Evolutionary conservation across 2,113 vertebrate genomes (phyloP), one percentile per base, ranked within the genome.

Genomic region (Channa argus): DNA sequence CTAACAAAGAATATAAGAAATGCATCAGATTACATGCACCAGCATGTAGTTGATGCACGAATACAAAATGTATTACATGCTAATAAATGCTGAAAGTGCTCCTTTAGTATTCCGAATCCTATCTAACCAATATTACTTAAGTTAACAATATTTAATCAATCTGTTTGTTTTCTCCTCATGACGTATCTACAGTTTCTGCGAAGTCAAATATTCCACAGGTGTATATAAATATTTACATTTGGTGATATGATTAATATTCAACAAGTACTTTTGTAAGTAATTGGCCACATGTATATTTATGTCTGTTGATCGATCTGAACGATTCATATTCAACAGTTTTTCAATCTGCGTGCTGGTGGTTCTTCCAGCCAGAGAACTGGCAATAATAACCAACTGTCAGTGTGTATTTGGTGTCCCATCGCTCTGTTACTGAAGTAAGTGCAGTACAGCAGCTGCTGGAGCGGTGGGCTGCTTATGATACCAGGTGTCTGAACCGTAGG

Each of bases 401-500:
- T 2, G 60, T 54, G 77, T 68, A 81, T 64, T 85, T 87, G 89
- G 75, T 70, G 72, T 53, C 71, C 77, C 64, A 75, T 91, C 65
- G 56, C 82, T 89, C 79, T 46, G 66, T 53, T 60, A 15, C 71
- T 75, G 79, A 86, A 88, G 80, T 71, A 52, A 80, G 77, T 54
- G 68, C 63, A 41, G 62, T 15, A 75, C 69, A 74, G 83, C 90
- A 88, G 73, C 88, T 90, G 91, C 76, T 53, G 39, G 37, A 83
- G 63, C 70, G 15, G 56, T 72, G 67, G 78, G 79, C 80, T 71
- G 80, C 82, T 84, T 68, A 76, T 77, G 77, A 87, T 84, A 91
- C 89, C 90, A 91, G 91, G 88, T 89, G 90, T 85, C 76, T 85
- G 71, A 70, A 67, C 67, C 67, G 41, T 77, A 36, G 75, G 71